These are phyloP conservation scores for Listrodromus nycthemerus DNA, from an alignment of 2,888 invertebrate species.

Conservation along the genomic window DNA sequence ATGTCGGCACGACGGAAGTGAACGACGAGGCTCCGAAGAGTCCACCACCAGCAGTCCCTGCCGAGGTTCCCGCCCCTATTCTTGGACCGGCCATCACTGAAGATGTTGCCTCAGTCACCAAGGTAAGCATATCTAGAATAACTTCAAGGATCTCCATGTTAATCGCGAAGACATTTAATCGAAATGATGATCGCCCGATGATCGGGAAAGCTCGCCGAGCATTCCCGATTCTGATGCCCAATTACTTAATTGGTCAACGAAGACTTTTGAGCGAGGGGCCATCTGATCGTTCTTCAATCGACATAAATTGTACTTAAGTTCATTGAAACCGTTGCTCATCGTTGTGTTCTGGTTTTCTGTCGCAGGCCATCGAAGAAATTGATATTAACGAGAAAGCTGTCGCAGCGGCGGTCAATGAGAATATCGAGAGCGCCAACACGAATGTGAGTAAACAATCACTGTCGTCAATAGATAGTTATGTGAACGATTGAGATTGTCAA, in stretches of 20 bases:
- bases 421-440: slow-evolving; percentile 80
- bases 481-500: background rate
- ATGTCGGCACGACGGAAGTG: slow-evolving; percentile 77
- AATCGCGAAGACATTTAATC: background rate
- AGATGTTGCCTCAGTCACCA: slow-evolving; percentile 83
- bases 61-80: slow-evolving; percentile 75
- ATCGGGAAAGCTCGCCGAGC: slow-evolving; percentile 75
- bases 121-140: slow-evolving; percentile 72
- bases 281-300: slow-evolving; percentile 77
- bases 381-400: slow-evolving; percentile 83
- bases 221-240: slow-evolving; percentile 76
- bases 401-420: slow-evolving; percentile 82
- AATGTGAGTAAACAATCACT: slow-evolving; percentile 76
- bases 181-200: slow-evolving; percentile 82
- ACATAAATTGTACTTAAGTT: background rate
- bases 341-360: background rate
- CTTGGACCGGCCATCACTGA: slow-evolving; percentile 82
- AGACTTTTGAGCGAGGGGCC: slow-evolving; percentile 83
- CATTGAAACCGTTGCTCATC: slow-evolving; percentile 2
- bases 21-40: slow-evolving; percentile 78
- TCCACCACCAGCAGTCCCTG: slow-evolving; percentile 78
- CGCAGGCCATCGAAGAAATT: slow-evolving; percentile 82
- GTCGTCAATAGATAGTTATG: background rate
- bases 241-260: slow-evolving; percentile 72
- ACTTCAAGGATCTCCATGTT: background rate